Evolutionary conservation across 1,140 invertebrate genomes (phyloP), one percentile per base, ranked within the genome.

Genomic region (Ladona fulva): DNA sequence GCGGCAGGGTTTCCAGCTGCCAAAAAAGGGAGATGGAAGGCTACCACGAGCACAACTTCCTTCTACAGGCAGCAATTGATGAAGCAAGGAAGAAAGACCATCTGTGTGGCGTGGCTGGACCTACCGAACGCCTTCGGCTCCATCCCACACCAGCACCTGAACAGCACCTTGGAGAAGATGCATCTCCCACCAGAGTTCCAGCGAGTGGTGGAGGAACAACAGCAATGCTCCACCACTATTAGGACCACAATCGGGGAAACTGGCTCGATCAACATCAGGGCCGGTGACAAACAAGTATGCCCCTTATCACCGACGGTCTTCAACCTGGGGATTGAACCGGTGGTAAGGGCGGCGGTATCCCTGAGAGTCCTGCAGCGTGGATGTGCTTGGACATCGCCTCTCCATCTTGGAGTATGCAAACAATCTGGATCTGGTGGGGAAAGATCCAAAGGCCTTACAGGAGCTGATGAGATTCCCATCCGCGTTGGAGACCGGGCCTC

Each of bases 251-350:
- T n/a, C n/a, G n/a, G n/a, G n/a, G 7, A 8, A 74, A 77, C 11
- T 1, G 25, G 5, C n/a, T 76, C 0, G 79, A 77, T n/a, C n/a
- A n/a, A n/a, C n/a, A n/a, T n/a, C n/a, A n/a, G n/a, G n/a, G n/a
- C n/a, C n/a, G n/a, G n/a, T n/a, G n/a, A n/a, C n/a, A n/a, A n/a
- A n/a, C n/a, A n/a, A n/a, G n/a, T n/a, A n/a, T n/a, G n/a, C n/a
- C n/a, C n/a, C n/a, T n/a, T n/a, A n/a, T n/a, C n/a, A n/a, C n/a
- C n/a, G n/a, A n/a, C n/a, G n/a, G n/a, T n/a, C n/a, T n/a, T n/a
- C n/a, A 81, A 84, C 74, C 73, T 85, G 22, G 80, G 79, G 25
- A 79, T 83, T 11, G 82, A 84, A 77, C 80, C 80, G 1, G 42
- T 78, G 0, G 24, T 80, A 0, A 14, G 74, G 25, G 16, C 11